These are phyloP conservation scores for Erinaceus europaeus DNA, from an alignment of 2,113 vertebrate species.

Conservation along the genomic window DNA sequence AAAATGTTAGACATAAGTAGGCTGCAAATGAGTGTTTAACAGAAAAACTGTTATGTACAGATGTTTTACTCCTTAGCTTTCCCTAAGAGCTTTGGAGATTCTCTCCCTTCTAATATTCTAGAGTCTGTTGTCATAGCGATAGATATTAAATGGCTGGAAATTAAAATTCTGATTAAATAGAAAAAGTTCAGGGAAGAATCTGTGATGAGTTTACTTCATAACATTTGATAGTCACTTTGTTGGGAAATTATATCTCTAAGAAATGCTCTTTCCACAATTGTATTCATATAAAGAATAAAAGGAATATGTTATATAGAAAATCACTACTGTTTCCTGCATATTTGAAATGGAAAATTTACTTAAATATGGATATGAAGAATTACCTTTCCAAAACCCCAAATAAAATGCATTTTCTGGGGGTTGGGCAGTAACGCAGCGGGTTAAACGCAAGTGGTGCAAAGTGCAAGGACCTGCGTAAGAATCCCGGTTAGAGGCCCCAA, in stretches of 20 bases:
- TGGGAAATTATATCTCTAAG: conserved; percentile 29
- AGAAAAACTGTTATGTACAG: not conserved
- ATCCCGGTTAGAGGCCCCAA: too few relatives aligned
- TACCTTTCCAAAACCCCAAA: not conserved
- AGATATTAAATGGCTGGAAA: not conserved
- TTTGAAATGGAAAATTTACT: not conserved
- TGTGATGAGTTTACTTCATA: conserved; percentile 13
- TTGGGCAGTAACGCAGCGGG: too few relatives aligned
- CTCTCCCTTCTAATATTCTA: not conserved
- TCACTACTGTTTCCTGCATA: conserved; percentile 15
- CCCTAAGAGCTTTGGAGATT: not conserved
- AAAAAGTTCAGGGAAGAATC: conserved; percentile 7
- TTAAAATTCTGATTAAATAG: conserved; percentile 41
- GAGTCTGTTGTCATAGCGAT: not conserved
- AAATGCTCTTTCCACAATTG: not conserved
- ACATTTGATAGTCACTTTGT: not conserved
- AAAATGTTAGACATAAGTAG: not conserved
- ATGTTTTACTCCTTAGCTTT: not conserved
- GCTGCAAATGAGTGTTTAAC: not conserved
- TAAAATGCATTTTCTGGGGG: not conserved
- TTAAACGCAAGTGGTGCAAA: too few relatives aligned
- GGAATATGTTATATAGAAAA: not conserved
- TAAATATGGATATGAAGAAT: not conserved
- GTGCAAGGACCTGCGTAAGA: too few relatives aligned
- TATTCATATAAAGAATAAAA: conserved; percentile 4